phyloP scores from a whole-genome alignment of 2,888 invertebrate genomes.

The Athripsodes cinereus region DNA sequence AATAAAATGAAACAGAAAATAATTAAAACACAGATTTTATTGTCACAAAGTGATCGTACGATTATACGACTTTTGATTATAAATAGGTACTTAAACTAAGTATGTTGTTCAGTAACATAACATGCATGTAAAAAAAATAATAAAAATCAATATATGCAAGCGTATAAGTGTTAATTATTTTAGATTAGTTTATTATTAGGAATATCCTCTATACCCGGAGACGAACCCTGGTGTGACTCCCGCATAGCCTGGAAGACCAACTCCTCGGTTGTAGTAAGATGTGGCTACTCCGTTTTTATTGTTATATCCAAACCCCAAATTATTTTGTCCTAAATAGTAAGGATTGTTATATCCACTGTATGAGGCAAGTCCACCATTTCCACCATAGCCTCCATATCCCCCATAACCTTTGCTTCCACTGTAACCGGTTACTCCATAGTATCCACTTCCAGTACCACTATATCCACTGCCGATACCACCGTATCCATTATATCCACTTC shows the following conservation, averaged over 20 bases:
- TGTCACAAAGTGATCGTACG: too few relatives aligned
- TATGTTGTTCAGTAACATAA: too few relatives aligned
- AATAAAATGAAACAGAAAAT: too few relatives aligned
- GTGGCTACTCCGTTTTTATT: constrained; percentile 35
- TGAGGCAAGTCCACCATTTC: constrained; percentile 53
- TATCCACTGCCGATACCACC: constrained; percentile 16
- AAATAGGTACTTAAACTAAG: too few relatives aligned
- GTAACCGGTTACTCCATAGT: neutral
- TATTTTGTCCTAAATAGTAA: constrained; percentile 47
- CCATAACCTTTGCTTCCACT: constrained; percentile 33
- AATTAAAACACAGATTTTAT: too few relatives aligned
- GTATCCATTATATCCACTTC: constrained; percentile 23
- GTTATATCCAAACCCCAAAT: constrained; percentile 56
- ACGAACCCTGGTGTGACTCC: constrained; percentile 46
- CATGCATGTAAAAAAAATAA: too few relatives aligned
- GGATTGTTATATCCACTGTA: constrained; percentile 55
- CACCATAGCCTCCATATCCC: constrained; percentile 55
- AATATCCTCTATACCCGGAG: constrained; percentile 49
- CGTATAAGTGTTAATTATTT: too few relatives aligned
- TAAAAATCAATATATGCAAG: too few relatives aligned
- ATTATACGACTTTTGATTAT: too few relatives aligned
- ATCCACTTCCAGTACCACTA: constrained; percentile 23
- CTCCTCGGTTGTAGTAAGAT: constrained; percentile 26
- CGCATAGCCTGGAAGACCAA: constrained; percentile 39
- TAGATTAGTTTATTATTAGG: too few relatives aligned